Evolutionary conservation across 2,888 invertebrate species (phyloP).

Genomic region (Congeria kusceri): DNA sequence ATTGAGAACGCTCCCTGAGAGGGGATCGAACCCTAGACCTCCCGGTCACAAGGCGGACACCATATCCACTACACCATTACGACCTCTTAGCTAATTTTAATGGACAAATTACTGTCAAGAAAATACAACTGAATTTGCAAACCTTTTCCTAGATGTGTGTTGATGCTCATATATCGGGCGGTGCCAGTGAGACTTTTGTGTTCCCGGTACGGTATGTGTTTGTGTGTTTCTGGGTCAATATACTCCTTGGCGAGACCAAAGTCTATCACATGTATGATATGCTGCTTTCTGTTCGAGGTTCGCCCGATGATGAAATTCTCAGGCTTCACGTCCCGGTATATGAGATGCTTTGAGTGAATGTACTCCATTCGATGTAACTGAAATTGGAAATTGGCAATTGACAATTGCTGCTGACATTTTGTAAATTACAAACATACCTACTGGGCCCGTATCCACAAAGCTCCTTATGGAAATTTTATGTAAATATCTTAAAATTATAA

Average conservation of each 20-base stretch:
- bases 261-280: slow-evolving; percentile 99
- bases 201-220: slow-evolving; percentile 99
- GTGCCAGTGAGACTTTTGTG: slow-evolving; percentile 99
- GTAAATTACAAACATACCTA: no score
- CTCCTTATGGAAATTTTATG: no score
- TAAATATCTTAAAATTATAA: no score
- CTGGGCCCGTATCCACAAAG: no score
- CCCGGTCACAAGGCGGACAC: no score
- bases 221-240: slow-evolving; percentile 96
- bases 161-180: slow-evolving; percentile 99
- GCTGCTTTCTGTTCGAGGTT: slow-evolving; percentile 98
- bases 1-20: no score
- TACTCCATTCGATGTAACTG: slow-evolving; percentile 99
- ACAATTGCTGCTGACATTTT: no score
- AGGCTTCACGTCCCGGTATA: slow-evolving; percentile 99
- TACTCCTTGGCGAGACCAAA: slow-evolving; percentile 99
- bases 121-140: no score
- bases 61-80: no score
- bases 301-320: slow-evolving; percentile 99
- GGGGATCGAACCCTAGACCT: no score
- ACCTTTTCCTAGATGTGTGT: slow-evolving; percentile 99
- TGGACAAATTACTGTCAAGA: no score
- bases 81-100: no score
- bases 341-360: slow-evolving; percentile 99
- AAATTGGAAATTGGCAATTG: slow-evolving; percentile 81